These are phyloP conservation scores for Perodicticus potto DNA, from an alignment of 2,797 vertebrate genomes.

Conservation along the genomic window DNA sequence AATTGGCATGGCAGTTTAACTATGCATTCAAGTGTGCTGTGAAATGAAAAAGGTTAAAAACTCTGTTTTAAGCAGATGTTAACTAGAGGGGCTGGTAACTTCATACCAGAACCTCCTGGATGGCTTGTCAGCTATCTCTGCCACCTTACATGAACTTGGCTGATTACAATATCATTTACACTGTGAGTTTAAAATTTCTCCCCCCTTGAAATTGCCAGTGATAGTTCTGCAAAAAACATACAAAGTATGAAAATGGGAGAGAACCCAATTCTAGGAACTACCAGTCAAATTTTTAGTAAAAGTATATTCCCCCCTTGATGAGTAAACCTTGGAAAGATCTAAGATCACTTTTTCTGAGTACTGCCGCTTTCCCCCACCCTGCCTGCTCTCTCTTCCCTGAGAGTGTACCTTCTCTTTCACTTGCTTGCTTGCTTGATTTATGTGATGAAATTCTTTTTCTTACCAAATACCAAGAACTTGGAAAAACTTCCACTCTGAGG, in stretches of 20 bases:
- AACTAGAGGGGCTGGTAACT: not conserved
- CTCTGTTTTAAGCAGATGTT: not conserved
- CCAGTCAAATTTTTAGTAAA: not conserved
- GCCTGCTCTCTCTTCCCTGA: not conserved
- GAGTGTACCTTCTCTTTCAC: not conserved
- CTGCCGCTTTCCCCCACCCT: not conserved
- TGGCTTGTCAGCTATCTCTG: not conserved
- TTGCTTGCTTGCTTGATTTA: not conserved
- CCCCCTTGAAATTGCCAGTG: not conserved
- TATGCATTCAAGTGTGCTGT: too few species aligned
- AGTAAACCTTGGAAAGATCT: not conserved
- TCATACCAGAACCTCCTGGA: not conserved
- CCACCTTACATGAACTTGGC: not conserved
- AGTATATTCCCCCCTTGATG: not conserved
- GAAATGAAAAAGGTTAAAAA: too few species aligned
- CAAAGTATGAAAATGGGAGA: not conserved
- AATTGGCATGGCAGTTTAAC: too few species aligned
- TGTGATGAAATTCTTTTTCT: not conserved
- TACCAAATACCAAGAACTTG: not conserved
- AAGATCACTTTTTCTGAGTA: not conserved
- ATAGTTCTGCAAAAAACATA: not conserved
- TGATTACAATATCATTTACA: not conserved
- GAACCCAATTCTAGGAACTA: not conserved
- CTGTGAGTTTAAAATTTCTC: not conserved
- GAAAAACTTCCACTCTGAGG: not conserved